phyloP scores from a whole-genome alignment of 2,888 invertebrate species.

The Hirtodrosophila confusa region DNA sequence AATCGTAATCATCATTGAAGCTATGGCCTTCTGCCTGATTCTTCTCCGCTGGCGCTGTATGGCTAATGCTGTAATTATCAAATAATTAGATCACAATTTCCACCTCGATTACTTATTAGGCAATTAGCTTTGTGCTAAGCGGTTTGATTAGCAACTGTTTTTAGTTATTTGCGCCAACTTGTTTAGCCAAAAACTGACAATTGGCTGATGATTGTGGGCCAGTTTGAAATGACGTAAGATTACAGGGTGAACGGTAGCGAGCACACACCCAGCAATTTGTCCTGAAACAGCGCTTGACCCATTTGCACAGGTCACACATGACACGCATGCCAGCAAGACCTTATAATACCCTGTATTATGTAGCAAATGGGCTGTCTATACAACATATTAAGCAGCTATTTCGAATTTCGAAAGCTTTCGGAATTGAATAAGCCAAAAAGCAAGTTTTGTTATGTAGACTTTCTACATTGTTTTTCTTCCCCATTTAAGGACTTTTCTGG shows the following conservation, averaged over 20 bases:
- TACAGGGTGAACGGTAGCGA: conserved; percentile 24
- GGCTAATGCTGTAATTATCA: conserved; percentile 63
- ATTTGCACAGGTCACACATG: conserved; percentile 42
- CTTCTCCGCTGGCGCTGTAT: conserved; percentile 65
- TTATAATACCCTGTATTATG: conserved; percentile 19
- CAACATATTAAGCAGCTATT: too few relatives aligned
- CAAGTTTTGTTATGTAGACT: too few relatives aligned
- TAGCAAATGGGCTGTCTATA: too few relatives aligned
- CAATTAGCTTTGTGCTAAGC: conserved; percentile 16
- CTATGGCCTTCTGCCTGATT: conserved; percentile 52
- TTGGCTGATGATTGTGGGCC: conserved; percentile 25
- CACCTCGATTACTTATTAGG: conserved; percentile 19
- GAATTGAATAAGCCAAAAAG: neutral
- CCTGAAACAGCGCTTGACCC: conserved; percentile 67
- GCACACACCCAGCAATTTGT: conserved; percentile 64
- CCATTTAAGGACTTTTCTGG: too few relatives aligned
- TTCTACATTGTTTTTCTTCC: too few relatives aligned
- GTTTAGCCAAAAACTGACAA: conserved; percentile 40
- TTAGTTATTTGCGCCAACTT: conserved; percentile 35
- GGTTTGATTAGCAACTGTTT: conserved; percentile 30
- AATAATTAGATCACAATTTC: neutral
- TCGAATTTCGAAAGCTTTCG: neutral
- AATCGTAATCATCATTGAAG: conserved; percentile 55
- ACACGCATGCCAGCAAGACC: neutral
- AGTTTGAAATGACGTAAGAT: conserved; percentile 38